Conservation (phyloP, 2,113 vertebrate genomes). For the Tyrannus savana region DNA sequence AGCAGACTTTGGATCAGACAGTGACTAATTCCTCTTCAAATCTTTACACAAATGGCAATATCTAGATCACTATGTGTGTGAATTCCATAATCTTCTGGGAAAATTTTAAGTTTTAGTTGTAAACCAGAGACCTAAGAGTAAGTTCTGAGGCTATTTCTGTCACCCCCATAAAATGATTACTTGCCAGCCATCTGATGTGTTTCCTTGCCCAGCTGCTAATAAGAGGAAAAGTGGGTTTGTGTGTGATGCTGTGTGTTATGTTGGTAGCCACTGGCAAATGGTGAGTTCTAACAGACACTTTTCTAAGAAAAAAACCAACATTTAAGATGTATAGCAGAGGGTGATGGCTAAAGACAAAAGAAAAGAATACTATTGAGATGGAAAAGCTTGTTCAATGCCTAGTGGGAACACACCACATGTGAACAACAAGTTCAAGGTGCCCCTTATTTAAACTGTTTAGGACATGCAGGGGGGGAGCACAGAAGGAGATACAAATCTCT, state of each 20-base stretch:
- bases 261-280: background rate
- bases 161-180: background rate
- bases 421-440: background rate
- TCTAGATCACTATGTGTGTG: background rate
- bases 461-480: background rate
- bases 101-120: background rate
- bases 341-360: background rate
- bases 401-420: background rate
- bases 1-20: background rate
- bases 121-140: background rate
- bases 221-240: background rate
- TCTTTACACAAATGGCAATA: background rate
- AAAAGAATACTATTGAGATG: background rate
- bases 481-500: background rate
- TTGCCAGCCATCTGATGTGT: background rate
- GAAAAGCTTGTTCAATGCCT: background rate
- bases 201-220: background rate
- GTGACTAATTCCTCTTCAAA: constrained; percentile 28
- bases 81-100: constrained; percentile 16
- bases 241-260: background rate
- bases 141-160: background rate
- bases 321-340: background rate
- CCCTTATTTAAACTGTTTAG: background rate
- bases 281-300: background rate
- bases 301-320: background rate